Evolutionary conservation across 2,888 invertebrate species (phyloP).

Genomic region (Sipha maydis): DNA sequence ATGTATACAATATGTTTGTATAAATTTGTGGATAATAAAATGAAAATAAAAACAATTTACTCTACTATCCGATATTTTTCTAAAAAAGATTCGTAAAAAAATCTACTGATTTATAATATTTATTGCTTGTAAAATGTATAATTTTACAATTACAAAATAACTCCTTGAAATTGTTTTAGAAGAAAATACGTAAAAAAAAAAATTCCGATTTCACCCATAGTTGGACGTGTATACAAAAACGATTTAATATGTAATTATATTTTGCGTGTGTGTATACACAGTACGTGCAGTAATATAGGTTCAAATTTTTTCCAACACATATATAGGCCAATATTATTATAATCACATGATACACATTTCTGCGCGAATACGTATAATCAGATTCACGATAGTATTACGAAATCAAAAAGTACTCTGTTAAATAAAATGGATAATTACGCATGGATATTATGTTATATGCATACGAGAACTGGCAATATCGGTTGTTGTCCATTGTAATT

Average conservation of each 20-base stretch:
- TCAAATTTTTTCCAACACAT: background rate
- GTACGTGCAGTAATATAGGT: background rate
- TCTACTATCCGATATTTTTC: background rate
- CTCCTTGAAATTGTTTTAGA: background rate
- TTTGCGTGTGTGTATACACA: too few relatives aligned
- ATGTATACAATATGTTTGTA: background rate
- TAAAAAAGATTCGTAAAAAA: background rate
- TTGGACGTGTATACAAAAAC: background rate
- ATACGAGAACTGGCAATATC: background rate
- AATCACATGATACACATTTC: background rate
- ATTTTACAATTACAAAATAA: background rate
- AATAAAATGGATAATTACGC: slow-evolving; percentile 1
- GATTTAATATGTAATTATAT: background rate
- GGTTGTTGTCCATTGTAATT: slow-evolving; percentile 1
- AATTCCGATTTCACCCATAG: background rate
- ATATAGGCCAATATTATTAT: background rate
- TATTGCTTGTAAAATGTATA: background rate
- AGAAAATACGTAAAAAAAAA: background rate
- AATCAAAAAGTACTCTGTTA: background rate
- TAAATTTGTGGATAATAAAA: background rate
- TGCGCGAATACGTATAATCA: background rate
- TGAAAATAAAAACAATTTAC: slow-evolving; percentile 21
- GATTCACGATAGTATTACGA: slow-evolving; percentile 13
- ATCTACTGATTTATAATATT: background rate
- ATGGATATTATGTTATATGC: background rate